Evolutionary conservation across 1,140 invertebrate species (phyloP).

Genomic region (Bombus affinis): DNA sequence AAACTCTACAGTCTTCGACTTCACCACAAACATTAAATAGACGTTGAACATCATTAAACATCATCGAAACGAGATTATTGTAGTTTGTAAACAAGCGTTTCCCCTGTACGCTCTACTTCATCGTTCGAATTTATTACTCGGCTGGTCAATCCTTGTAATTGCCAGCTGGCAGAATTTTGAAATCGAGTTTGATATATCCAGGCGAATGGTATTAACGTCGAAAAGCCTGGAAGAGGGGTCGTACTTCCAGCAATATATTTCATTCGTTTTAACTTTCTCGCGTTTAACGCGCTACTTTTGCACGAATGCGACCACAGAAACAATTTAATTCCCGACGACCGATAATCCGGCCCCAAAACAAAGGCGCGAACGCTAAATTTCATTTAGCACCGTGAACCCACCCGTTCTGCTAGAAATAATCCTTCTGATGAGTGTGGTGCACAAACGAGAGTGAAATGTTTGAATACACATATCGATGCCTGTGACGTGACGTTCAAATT

Average conservation of each 20-base stretch:
- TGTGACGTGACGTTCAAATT: neutral
- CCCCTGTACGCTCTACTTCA: neutral
- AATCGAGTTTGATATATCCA: neutral
- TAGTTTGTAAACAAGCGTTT: neutral
- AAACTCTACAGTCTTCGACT: neutral
- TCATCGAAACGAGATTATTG: neutral
- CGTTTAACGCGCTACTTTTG: neutral
- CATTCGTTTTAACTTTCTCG: neutral
- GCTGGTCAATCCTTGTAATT: neutral
- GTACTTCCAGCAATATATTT: neutral
- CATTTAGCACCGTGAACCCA: conserved; percentile 10
- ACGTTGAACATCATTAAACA: neutral
- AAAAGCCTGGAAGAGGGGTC: neutral
- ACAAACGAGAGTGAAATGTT: neutral
- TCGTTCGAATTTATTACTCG: conserved; percentile 1
- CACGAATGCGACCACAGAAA: neutral
- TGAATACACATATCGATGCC: neutral
- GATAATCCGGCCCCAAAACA: conserved; percentile 4
- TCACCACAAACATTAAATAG: neutral
- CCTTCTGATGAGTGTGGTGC: neutral
- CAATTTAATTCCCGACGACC: conserved; percentile 12
- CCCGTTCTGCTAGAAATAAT: conserved; percentile 1
- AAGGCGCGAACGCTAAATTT: conserved; percentile 12
- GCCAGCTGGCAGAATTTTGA: neutral
- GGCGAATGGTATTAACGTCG: neutral